phyloP scores from a whole-genome alignment of 2,113 vertebrate genomes.

The Dromaius novaehollandiae region DNA sequence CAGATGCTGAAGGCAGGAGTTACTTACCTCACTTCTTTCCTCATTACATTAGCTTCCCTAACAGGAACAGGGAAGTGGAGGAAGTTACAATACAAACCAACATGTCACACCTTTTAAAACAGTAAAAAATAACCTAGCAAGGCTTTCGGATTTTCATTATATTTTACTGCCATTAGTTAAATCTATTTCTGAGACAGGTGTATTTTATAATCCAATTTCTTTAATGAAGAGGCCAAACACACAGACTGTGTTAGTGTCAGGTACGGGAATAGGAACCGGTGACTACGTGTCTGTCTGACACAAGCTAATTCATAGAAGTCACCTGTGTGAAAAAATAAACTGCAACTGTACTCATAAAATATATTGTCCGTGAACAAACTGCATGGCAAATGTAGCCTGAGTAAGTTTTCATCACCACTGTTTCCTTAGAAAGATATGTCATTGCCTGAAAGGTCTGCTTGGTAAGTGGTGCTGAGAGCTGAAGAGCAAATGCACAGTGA shows the following conservation, averaged over 20 bases:
- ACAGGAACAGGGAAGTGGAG: neutral
- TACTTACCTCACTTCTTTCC: neutral
- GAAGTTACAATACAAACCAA: neutral
- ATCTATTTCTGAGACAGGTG: neutral
- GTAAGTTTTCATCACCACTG: neutral
- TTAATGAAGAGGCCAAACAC: neutral
- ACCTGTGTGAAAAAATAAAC: slow-evolving; percentile 13
- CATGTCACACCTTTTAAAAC: neutral
- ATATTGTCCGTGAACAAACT: neutral
- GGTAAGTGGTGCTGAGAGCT: neutral
- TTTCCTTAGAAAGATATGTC: neutral
- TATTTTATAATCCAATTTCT: slow-evolving; percentile 7
- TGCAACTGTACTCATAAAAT: neutral
- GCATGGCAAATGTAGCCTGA: neutral
- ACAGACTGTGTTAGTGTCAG: neutral
- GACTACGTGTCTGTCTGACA: neutral
- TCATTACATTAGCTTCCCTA: neutral
- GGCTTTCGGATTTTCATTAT: neutral
- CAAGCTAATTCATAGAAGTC: slow-evolving; percentile 22
- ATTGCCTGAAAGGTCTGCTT: neutral
- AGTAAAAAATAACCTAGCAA: neutral
- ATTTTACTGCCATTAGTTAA: slow-evolving; percentile 13
- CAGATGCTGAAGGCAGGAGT: neutral
- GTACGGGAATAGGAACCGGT: neutral
- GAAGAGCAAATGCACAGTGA: neutral